Percentiles rank a stretch among this genome's conserved stretches.
Conservation (phyloP, 2,113 vertebrate genomes). For the Amia ocellicauda region DNA sequence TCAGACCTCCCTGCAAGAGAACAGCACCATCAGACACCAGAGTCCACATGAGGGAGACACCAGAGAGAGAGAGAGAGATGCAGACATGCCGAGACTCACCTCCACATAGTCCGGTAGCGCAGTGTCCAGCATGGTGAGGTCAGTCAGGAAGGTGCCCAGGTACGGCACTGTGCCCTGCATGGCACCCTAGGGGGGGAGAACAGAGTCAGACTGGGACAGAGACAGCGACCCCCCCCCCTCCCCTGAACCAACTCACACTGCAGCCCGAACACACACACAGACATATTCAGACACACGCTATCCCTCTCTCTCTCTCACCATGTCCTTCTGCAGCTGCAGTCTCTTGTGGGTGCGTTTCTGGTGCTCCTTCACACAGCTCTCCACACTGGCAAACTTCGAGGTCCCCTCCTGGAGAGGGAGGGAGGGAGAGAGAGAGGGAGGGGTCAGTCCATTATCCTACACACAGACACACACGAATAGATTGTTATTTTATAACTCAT, state of each 20-base stretch:
- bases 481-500: no score
- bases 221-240: not conserved
- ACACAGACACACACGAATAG: not conserved
- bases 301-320: constrained; percentile 60
- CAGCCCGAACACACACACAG: constrained; percentile 6
- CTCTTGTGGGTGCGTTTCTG: constrained; percentile 88
- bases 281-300: constrained; percentile 20
- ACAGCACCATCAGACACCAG: constrained; percentile 33
- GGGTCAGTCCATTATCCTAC: no score
- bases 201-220: constrained; percentile 8
- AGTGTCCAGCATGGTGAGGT: constrained; percentile 88
- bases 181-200: constrained; percentile 69
- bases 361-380: constrained; percentile 89
- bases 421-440: no score
- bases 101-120: constrained; percentile 83
- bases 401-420: constrained; percentile 79
- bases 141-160: constrained; percentile 87
- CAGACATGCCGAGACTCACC: constrained; percentile 54
- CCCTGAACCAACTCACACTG: no score
- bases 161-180: constrained; percentile 94
- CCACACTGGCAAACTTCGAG: constrained; percentile 90
- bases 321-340: constrained; percentile 86
- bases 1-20: constrained; percentile 78
- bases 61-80: not conserved
- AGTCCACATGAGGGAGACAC: no score